Evolutionary conservation across 2,888 invertebrate species (phyloP).

Genomic region (Ectemnius cavifrons): DNA sequence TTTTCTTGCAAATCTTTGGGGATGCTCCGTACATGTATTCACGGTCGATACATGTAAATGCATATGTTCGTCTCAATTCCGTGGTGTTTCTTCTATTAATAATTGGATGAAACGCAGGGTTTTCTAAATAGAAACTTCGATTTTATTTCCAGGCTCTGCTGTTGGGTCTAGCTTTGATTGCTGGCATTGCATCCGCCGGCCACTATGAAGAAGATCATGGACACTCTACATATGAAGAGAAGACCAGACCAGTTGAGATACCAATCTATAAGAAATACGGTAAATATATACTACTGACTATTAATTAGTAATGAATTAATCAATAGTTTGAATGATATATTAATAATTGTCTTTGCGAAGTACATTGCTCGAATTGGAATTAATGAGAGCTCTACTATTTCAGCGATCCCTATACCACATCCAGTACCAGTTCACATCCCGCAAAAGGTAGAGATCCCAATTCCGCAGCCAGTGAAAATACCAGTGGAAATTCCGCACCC

Average conservation of each 20-base stretch:
- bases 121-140: too few relatives aligned
- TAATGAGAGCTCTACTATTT: constrained; percentile 35
- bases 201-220: constrained; percentile 67
- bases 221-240: constrained; percentile 72
- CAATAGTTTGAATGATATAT: not conserved
- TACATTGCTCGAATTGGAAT: not conserved
- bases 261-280: constrained; percentile 75
- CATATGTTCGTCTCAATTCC: too few relatives aligned
- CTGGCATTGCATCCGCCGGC: constrained; percentile 55
- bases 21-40: too few relatives aligned
- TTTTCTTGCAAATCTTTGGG: too few relatives aligned
- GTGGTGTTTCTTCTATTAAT: not conserved
- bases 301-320: not conserved
- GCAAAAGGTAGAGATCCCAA: constrained; percentile 80
- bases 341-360: not conserved
- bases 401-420: constrained; percentile 81
- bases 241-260: constrained; percentile 68
- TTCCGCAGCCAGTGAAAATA: constrained; percentile 82
- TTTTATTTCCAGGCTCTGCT: constrained; percentile 55
- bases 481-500: constrained; percentile 78
- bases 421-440: constrained; percentile 80
- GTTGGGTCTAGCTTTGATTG: constrained; percentile 53
- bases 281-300: constrained; percentile 46
- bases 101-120: too few relatives aligned
- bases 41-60: too few relatives aligned